Conservation (phyloP, 2,113 vertebrate species). For the Amblyornis subalaris region DNA sequence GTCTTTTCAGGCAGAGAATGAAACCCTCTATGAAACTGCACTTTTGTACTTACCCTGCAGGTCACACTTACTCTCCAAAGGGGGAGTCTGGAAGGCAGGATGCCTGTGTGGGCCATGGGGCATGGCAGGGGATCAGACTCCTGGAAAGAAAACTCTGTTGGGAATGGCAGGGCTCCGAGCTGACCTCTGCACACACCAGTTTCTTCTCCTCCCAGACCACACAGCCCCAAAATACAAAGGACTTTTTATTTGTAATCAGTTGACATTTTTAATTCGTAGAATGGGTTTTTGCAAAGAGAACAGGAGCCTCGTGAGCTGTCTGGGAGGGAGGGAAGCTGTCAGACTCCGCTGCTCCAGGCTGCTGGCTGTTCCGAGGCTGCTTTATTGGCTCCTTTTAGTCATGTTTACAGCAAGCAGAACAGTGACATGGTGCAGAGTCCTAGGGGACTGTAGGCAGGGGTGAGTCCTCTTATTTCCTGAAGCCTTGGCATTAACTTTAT, state of each 20-base stretch:
- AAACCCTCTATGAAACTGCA: background rate
- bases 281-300: background rate
- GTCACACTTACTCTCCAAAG: rapidly evolving
- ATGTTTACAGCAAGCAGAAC: background rate
- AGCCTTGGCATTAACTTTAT: background rate
- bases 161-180: background rate
- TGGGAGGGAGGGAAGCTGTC: background rate
- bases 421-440: background rate
- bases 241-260: background rate
- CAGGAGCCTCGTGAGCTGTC: background rate
- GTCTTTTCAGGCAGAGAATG: background rate
- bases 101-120: rapidly evolving
- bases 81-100: background rate
- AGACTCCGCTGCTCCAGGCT: background rate
- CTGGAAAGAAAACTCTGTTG: background rate
- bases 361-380: background rate
- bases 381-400: background rate
- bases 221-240: background rate
- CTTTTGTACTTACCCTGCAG: background rate
- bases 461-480: background rate
- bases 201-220: background rate
- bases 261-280: background rate
- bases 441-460: background rate
- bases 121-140: background rate
- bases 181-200: rapidly evolving